Evolutionary conservation across 2,113 vertebrate species (phyloP), one percentile per base, ranked within the genome.

Genomic region (Oncorhynchus mykiss): DNA sequence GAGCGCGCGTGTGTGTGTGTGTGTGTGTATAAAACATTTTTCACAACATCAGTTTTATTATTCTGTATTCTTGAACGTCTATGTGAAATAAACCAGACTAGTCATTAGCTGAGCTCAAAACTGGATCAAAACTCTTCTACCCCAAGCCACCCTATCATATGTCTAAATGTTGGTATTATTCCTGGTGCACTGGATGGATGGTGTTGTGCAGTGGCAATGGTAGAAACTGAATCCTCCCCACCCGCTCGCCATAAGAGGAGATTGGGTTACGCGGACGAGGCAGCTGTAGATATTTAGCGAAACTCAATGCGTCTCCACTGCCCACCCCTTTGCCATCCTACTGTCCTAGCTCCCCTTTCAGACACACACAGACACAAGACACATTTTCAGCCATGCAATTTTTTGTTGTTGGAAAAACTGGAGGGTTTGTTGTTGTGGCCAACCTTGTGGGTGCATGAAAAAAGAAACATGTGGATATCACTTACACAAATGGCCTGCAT

Each of bases 221-320:
- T 94, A 94, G 94, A 95, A 90, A 91, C 87, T 89, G 65, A 77
- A 34, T 31, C 51, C 24, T n/a, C 39, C 87, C 82, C 91, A 82
- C 72, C 72, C 74, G 92, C 92, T 94, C 93, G 95, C 93, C 93
- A 93, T 93, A 95, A 93, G 94, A 88, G 89, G 88, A 90, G 95
- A 92, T 95, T 92, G 84, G 87, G 92, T 96, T 95, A 91, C 92
- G 93, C 90, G 92, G 93, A 94, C 80, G 90, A 91, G 93, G 93
- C 95, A 95, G 93, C 94, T 95, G 93, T 94, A 94, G 92, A 93
- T 95, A 93, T 94, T 95, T 95, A 92, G 91, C 64, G 93, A 94
- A 96, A 97, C 51, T 87, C 83, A 91, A 96, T 91, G 90, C 95
- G 84, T 82, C 90, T 88, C 93, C 84, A 81, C 82, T 89, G 86